Conservation (phyloP, 1,140 invertebrate genomes). For the Homalodisca vitripennis region DNA sequence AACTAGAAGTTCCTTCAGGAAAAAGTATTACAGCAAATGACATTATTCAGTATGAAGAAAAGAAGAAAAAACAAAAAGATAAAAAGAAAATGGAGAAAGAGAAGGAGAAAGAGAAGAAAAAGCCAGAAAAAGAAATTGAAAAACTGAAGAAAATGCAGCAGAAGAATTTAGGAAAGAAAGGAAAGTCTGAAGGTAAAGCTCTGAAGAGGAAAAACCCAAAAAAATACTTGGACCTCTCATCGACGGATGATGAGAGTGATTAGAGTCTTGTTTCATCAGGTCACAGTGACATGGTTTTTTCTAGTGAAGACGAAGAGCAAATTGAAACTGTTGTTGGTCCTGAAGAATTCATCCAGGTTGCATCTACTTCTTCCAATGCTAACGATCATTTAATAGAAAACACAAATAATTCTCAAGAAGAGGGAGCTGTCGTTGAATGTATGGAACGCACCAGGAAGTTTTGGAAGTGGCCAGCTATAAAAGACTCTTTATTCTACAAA, state of each 20-base stretch:
- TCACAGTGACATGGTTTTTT: not conserved
- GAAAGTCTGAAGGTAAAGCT: not conserved
- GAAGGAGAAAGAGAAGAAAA: not conserved
- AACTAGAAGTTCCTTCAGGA: too few species aligned
- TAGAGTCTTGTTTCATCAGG: not conserved
- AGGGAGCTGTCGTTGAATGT: conserved; percentile 1
- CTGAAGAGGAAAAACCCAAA: not conserved
- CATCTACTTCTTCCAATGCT: not conserved
- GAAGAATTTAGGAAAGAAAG: not conserved
- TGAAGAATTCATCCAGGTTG: not conserved
- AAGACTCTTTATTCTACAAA: conserved; percentile 13
- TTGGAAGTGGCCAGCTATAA: conserved; percentile 30
- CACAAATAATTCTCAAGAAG: not conserved
- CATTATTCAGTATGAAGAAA: too few species aligned
- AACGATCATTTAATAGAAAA: not conserved
- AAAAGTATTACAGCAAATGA: too few species aligned
- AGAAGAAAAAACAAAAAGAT: not conserved
- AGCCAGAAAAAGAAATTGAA: not conserved
- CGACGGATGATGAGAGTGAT: too few species aligned
- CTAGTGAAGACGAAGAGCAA: not conserved
- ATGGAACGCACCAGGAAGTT: conserved; percentile 14
- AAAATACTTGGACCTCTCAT: too few species aligned
- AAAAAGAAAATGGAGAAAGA: not conserved
- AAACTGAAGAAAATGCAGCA: not conserved
- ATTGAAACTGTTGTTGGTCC: not conserved